Evolutionary conservation across 2,113 vertebrate genomes (phyloP), one percentile per base, ranked within the genome.

Genomic region (Sinocyclocheilus anshuiensis): DNA sequence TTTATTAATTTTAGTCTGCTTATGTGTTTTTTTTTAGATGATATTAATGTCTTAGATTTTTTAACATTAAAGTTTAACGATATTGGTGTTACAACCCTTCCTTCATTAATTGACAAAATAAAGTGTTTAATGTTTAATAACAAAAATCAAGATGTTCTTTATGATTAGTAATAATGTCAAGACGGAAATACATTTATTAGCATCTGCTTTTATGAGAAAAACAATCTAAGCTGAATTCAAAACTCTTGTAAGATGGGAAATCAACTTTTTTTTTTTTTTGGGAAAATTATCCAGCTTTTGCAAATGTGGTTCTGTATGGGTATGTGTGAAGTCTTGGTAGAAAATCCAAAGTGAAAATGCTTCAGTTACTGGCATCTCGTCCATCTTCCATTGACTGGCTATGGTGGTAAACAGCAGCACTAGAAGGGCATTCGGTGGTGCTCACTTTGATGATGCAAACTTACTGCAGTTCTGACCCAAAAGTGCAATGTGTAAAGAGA

Each of bases 371-470:
- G n/a, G 42, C 11, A n/a, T 24, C 20, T n/a, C 16, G 22, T 26
- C n/a, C 42, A 1, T 74, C 20, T 22, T n/a, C 22, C 74, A 26
- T 20, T 18, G 18, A 8, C 67, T 74, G 71, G 36, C 71, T n/a
- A 42, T 5, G 3, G n/a, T 18, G 74, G 74, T 26, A 24, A 76
- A 50, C 12, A 18, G 39, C 45, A 77, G 74, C 6, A 4, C 12
- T 18, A 26, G 42, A n/a, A 26, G n/a, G 45, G 3, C 24, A 33
- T 79, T 79, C 18, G 12, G 53, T 20, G 53, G 6, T 50, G 22
- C 53, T 78, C 77, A 78, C 29, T 61, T 45, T 81, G 22, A 61
- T 63, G 78, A 81, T 45, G 36, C 57, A 57, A 57, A 78, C 29
- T 20, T 42, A 39, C 71, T 16, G 29, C 57, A 53, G 16, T 61